Base-by-base conservation (phyloP, 2,888 invertebrate genomes). In the Bembecia ichneumoniformis region DNA sequence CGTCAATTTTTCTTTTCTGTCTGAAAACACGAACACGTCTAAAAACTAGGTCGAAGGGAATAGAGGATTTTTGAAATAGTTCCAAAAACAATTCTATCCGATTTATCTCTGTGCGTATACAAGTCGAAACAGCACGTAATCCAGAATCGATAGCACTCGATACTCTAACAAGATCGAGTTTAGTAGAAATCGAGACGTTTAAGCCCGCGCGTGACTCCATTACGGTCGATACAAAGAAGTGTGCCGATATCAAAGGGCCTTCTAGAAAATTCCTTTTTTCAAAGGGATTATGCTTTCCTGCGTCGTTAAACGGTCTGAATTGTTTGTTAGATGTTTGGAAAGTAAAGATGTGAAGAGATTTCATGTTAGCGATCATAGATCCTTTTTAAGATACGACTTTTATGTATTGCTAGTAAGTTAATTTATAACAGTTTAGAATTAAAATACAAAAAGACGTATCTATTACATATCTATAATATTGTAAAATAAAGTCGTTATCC, bases 201-300 rank as follows among this genome's bases (percentile, higher is more conserved):
- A 77, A 73, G 67, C 61, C 64, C 56, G 65, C 65, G 71, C 79
- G 79, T 79, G 80, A 80, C 78, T 77, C 71, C 71, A 77, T 77
- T 76, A 74, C 64, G 50, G 52, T 44, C 68, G 66, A 70, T 69
- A 74, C 73, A 77, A 74, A 74, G 63, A 68, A 58, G 55, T 28
- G 28, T 28, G 28, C 28, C 49, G 52, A 68, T 69, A 70, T 77
- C 72, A 76, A 77, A 75, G 66, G 59, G 58, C 56, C 52, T 54
- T 55, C 55, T 56, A 55, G 55, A 55, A 56, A 56, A 57, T 59
- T 59, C 56, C 59, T 62, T 63, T 60, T 57, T 54, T 58, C 52
- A 53, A 50, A 50, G 58, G 52, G 57, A 16, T 44, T 44, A 44
- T 44, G 44, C 16, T 44, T 51, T 52, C 54, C 52, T 44, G 45